Base-by-base conservation (phyloP, 1,140 invertebrate species). In the Cyrtorhinus lividipennis region DNA sequence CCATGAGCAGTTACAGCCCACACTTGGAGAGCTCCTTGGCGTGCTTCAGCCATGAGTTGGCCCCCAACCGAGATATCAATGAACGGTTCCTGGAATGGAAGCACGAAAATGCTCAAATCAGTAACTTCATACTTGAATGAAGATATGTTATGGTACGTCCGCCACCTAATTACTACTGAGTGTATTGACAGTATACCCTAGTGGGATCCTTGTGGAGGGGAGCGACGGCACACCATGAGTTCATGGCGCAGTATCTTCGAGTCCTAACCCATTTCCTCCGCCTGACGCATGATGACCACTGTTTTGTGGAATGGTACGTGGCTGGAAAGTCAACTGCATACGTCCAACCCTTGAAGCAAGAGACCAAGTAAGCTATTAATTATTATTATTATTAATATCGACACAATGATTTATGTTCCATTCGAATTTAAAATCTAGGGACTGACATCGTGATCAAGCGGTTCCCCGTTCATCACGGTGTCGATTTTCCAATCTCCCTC, bases 261-360 rank as follows among this genome's bases (percentile, higher is more conserved):
- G 88, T 89, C 60, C 92, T 79, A 67, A 88, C 83, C 90, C 91
- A 95, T 72, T 93, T 90, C 61, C 92, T 79, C 68, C 91, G 79
- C 63, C 92, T 80, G 0, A 95, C 92, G 77, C 86, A 91, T 13
- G 90, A 93, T 68, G 89, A 90, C 90, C 90, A 95, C 62, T 87
- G 83, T 70, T 91, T 92, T 63, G 85, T 82, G 1, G 84, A 77
- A 30, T 82, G 80, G 76, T 87, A 96, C n/a, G 83, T 83, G 22
- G 86, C 81, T 57, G 88, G 90, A 75, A 95, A 95, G 76, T 95
- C 92, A 56, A 93, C 78, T 24, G 92, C 90, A 78, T 95, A 96
- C 26, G 87, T 93, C 92, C 92, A 95, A 44, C 91, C 82, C 81
- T 85, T 67, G 62, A 69, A 66, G 59, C 63, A 61, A 61, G 56